Evolutionary conservation across 2,888 invertebrate species (phyloP).

Genomic region (Rhorus exstirpatorius): DNA sequence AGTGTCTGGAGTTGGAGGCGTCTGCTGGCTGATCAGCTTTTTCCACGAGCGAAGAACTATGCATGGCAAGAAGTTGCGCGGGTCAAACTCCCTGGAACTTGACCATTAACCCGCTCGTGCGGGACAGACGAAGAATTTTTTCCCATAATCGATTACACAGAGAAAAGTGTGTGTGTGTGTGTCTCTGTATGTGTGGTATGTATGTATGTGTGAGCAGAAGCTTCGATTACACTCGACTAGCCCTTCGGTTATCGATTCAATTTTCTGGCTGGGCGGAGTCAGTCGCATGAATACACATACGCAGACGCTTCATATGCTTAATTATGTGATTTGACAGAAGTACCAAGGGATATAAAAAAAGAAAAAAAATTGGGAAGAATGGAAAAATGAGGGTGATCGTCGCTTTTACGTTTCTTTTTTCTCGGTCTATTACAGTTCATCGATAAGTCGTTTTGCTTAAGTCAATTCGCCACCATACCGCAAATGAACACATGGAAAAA

Average conservation of each 20-base stretch:
- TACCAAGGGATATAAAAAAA: not conserved
- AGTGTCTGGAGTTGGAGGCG: slow-evolving; percentile 11
- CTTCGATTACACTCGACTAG: slow-evolving; percentile 33
- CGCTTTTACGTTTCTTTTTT: too few species aligned
- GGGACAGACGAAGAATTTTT: slow-evolving; percentile 34
- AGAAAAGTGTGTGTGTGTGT: slow-evolving; percentile 12
- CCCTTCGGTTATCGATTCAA: slow-evolving; percentile 62
- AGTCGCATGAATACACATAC: slow-evolving; percentile 27
- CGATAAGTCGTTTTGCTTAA: too few species aligned
- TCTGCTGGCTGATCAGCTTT: slow-evolving; percentile 7
- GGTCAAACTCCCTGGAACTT: slow-evolving; percentile 41
- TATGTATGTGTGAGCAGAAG: not conserved
- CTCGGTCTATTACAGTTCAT: too few species aligned
- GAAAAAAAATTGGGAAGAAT: slow-evolving; percentile 14
- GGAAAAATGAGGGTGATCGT: slow-evolving; percentile 16
- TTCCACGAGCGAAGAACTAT: not conserved
- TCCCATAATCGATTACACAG: slow-evolving; percentile 39
- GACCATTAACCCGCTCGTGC: slow-evolving; percentile 47
- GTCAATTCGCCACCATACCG: too few species aligned
- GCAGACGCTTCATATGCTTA: slow-evolving; percentile 17
- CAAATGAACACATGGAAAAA: too few species aligned
- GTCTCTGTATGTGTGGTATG: too few species aligned
- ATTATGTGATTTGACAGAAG: slow-evolving; percentile 37
- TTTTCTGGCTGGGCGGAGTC: slow-evolving; percentile 54
- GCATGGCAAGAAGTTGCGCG: not conserved